Evolutionary conservation across 2,888 invertebrate genomes (phyloP).

Genomic region (Perizoma flavofasciatum): DNA sequence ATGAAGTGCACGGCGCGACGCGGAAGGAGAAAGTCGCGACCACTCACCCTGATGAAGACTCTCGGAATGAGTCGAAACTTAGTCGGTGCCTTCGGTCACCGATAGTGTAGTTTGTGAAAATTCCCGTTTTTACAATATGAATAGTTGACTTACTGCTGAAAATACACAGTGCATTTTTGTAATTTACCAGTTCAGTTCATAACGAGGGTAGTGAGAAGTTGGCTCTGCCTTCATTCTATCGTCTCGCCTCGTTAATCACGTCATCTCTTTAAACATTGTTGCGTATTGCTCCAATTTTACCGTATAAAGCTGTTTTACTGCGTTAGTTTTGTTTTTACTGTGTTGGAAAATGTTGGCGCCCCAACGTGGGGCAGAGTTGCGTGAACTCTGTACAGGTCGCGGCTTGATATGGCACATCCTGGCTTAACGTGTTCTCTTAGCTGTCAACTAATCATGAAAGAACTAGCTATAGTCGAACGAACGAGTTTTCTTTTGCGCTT

Average conservation of each 20-base stretch:
- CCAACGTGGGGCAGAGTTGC: conserved; percentile 15
- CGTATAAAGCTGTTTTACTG: conserved; percentile 30
- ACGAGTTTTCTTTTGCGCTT: no score
- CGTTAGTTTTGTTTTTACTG: conserved; percentile 32
- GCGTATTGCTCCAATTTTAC: conserved; percentile 30
- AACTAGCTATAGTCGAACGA: no score
- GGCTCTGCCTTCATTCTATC: conserved; percentile 25
- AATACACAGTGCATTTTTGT: conserved; percentile 13
- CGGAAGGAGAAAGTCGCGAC: no score
- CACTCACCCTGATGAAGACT: no score
- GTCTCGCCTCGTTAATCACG: conserved; percentile 31
- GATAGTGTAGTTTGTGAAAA: no score
- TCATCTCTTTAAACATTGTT: conserved; percentile 36
- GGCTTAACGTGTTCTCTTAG: neutral
- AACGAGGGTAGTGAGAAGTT: conserved; percentile 21
- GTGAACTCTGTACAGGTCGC: conserved; percentile 4
- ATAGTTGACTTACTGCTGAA: no score
- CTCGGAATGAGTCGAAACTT: no score
- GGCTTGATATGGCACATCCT: neutral
- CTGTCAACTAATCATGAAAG: no score
- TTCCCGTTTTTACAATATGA: no score
- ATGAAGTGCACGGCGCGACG: no score
- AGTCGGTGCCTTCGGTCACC: no score
- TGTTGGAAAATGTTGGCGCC: conserved; percentile 32
- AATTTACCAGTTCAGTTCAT: conserved; percentile 14